Percentiles rank a stretch among this genome's conserved stretches.
Conservation (phyloP, 1,140 invertebrate genomes). For the Drosophila biarmipes region DNA sequence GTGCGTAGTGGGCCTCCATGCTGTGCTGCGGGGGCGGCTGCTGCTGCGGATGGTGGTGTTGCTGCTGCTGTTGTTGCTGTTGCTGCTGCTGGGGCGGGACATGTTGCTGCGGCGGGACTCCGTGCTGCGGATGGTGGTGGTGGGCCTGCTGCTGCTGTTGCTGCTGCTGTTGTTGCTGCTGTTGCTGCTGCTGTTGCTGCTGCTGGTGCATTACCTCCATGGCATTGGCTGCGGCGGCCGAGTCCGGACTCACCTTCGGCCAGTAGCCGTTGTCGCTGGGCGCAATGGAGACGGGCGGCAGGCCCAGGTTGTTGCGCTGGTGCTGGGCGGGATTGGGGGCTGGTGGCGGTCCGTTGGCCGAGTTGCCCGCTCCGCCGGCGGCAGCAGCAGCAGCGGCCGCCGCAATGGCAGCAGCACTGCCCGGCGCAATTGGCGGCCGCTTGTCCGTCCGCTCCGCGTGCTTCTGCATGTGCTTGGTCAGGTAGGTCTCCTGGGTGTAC, state of each 20-base stretch:
- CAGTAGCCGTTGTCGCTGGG: slow-evolving; percentile 90
- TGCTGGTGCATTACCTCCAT: slow-evolving; percentile 88
- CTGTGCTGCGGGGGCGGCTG: slow-evolving; percentile 73
- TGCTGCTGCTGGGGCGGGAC: slow-evolving; percentile 72
- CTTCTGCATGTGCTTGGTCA: slow-evolving; percentile 99
- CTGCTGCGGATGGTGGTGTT: slow-evolving; percentile 86
- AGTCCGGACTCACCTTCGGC: slow-evolving; percentile 92
- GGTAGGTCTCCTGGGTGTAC: slow-evolving; percentile 99
- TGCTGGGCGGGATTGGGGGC: slow-evolving; percentile 60
- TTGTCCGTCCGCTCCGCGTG: slow-evolving; percentile 97
- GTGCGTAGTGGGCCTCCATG: slow-evolving; percentile 73
- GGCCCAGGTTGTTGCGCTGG: slow-evolving; percentile 68
- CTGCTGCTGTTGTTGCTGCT: slow-evolving; percentile 72
- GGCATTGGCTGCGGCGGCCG: slow-evolving; percentile 88
- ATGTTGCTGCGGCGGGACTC: slow-evolving; percentile 68
- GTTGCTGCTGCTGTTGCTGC: slow-evolving; percentile 86
- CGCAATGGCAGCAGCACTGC: slow-evolving; percentile 60
- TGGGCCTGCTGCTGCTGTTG: slow-evolving; percentile 68
- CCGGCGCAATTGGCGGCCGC: slow-evolving; percentile 89
- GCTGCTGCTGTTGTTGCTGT: slow-evolving; percentile 82
- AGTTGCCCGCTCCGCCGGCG: slow-evolving; percentile 15
- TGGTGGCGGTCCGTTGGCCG: slow-evolving; percentile 26
- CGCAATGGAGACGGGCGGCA: slow-evolving; percentile 77
- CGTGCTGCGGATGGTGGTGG: slow-evolving; percentile 66
- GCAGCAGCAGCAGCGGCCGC: slow-evolving; percentile 84